Base-by-base conservation (phyloP, 2,797 vertebrate genomes). In the Oryzias sinensis region DNA sequence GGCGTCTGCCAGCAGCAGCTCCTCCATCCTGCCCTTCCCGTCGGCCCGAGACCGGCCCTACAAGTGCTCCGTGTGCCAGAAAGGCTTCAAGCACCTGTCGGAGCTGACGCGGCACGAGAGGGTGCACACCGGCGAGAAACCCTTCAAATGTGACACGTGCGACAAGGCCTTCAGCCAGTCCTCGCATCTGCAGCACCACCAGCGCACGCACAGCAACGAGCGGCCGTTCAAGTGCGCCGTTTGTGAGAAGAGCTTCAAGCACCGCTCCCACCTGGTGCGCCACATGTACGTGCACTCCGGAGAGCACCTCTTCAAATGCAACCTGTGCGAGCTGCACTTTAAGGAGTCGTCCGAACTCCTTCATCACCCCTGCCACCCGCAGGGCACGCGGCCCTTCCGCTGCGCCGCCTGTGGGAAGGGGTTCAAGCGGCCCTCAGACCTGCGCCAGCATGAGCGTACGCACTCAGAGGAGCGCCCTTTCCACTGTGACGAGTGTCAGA, bases 131-230 rank as follows among this genome's bases (percentile, higher is more conserved):
- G 97, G 97, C 0, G 97, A 99, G 90, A 97, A 96, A 81, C 97
- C 97, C 0, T 99, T 96, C 89, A 98, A 98, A 81, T 98, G 97
- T 68, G 96, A 95, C 0, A 92, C 96, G 0, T 99, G 97, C 0
- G 97, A 98, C 86, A 99, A 99, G 89, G 96, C 95, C 77, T 99
- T 99, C 89, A 99, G 96, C 85, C 97, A 99, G 90, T 97, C 96
- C 0, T 99, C 97, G 0, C 97, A 99, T 84, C 89, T 99, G 33
- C 95, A 96, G 77, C 97, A 99, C 86, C 97, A 98, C 87, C 97
- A 98, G 86, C 93, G 95, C 58, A 98, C 97, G 0, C 97, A 99
- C 91, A 98, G 97, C 84, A 95, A 95, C 0, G 97, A 98, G 75
- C 93, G 97, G 24, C 97, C 97, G 0, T 98, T 97, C 79, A 97